phyloP scores from a whole-genome alignment of 2,888 invertebrate species.

The Drosophila dives region DNA sequence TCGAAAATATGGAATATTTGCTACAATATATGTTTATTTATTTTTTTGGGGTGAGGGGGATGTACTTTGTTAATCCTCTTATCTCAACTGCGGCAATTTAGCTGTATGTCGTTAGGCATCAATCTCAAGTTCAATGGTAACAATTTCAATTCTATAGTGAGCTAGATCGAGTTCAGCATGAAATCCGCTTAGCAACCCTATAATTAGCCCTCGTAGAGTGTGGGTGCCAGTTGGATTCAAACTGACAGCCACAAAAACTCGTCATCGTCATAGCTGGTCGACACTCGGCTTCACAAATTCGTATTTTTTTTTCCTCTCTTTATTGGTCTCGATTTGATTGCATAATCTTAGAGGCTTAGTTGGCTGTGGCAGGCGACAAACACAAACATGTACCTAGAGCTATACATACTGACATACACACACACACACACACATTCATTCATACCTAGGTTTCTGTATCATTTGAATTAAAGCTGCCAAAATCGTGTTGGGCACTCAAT shows the following conservation, averaged over 20 bases:
- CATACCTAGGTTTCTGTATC: constrained; percentile 26
- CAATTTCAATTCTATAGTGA: constrained; percentile 23
- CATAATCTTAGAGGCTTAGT: constrained; percentile 67
- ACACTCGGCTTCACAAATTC: constrained; percentile 14
- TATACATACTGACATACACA: not conserved
- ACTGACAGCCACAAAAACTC: not conserved
- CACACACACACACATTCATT: not conserved
- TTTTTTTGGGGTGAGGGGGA: not conserved
- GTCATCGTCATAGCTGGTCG: constrained; percentile 23
- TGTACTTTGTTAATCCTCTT: constrained; percentile 25
- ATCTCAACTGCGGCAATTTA: constrained; percentile 7
- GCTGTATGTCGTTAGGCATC: constrained; percentile 15
- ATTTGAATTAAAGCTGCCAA: constrained; percentile 56
- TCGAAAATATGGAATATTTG: not conserved
- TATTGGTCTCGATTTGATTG: constrained; percentile 46
- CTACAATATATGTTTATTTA: not conserved
- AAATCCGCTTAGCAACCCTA: constrained; percentile 75
- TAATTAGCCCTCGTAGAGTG: constrained; percentile 58
- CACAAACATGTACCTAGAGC: not conserved
- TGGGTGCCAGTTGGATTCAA: constrained; percentile 11
- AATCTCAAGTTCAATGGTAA: constrained; percentile 21
- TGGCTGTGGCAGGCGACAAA: constrained; percentile 16
- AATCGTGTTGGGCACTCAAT: constrained; percentile 35
- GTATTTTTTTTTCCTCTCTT: constrained; percentile 6
- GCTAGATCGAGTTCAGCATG: constrained; percentile 16